Evolutionary conservation across 2,113 vertebrate genomes (phyloP).

Genomic region (Prionailurus viverrinus): DNA sequence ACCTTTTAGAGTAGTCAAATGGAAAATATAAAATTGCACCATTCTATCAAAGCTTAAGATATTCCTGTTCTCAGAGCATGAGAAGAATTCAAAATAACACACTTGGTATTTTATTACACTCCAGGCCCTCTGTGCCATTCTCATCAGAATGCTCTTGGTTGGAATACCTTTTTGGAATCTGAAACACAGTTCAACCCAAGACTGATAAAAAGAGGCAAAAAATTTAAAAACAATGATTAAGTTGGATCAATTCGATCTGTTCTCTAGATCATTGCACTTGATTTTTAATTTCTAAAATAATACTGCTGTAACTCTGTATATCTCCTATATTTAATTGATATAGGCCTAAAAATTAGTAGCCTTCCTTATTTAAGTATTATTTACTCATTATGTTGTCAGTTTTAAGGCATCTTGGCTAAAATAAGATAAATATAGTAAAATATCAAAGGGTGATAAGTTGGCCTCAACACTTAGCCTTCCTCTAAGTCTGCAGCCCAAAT

Average conservation of each 20-base stretch:
- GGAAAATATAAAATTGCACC: slow-evolving; percentile 55
- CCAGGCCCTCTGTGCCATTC: not conserved
- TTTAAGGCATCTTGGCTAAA: slow-evolving; percentile 29
- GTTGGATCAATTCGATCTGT: not conserved
- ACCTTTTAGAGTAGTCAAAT: slow-evolving; percentile 66
- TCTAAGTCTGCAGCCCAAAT: slow-evolving; percentile 63
- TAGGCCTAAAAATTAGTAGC: not conserved
- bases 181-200: slow-evolving; percentile 37
- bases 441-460: slow-evolving; percentile 42
- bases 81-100: slow-evolving; percentile 74
- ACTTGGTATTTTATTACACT: slow-evolving; percentile 59
- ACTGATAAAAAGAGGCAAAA: slow-evolving; percentile 37
- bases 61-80: slow-evolving; percentile 43
- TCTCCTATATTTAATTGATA: slow-evolving; percentile 30
- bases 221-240: not conserved
- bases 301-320: slow-evolving; percentile 66
- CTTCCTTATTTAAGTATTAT: slow-evolving; percentile 57
- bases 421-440: slow-evolving; percentile 57
- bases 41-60: slow-evolving; percentile 43
- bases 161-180: slow-evolving; percentile 46
- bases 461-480: slow-evolving; percentile 37
- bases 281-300: slow-evolving; percentile 74
- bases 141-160: not conserved
- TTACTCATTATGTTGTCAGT: slow-evolving; percentile 45
- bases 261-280: not conserved